Evolutionary conservation across 2,113 vertebrate genomes (phyloP).

Genomic region (Dunckerocampus dactyliophorus): DNA sequence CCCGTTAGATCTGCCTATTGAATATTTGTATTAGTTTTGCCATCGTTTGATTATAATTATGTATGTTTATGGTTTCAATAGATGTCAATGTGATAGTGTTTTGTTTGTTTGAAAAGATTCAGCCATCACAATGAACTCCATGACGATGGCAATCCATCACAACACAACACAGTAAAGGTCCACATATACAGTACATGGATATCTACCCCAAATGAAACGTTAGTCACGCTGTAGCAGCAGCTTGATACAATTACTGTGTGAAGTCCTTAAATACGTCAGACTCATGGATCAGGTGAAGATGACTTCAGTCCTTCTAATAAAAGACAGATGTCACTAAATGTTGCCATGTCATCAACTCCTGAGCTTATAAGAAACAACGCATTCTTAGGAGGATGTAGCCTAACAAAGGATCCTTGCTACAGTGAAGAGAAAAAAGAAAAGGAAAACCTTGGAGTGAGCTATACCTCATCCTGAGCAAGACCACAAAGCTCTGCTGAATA

Average conservation of each 20-base stretch:
- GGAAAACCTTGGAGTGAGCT: slow-evolving; percentile 14
- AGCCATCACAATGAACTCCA: slow-evolving; percentile 13
- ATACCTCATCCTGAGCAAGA: slow-evolving; percentile 20
- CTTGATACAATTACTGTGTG: slow-evolving; percentile 20
- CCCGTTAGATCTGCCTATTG: background rate
- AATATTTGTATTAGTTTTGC: background rate
- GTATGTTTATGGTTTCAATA: slow-evolving; percentile 28
- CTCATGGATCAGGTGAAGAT: slow-evolving; percentile 20
- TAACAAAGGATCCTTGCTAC: slow-evolving; percentile 1
- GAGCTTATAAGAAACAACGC: slow-evolving; percentile 7
- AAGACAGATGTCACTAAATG: slow-evolving; percentile 23
- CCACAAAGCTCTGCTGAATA: slow-evolving; percentile 24
- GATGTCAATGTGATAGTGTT: slow-evolving; percentile 50
- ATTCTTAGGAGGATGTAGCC: background rate
- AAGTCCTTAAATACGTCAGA: slow-evolving; percentile 25
- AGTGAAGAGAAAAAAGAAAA: background rate
- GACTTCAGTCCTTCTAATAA: slow-evolving; percentile 21
- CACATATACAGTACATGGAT: background rate
- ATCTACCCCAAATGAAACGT: slow-evolving; percentile 4
- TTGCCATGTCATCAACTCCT: slow-evolving; percentile 14
- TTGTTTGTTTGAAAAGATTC: background rate
- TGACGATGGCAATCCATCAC: slow-evolving; percentile 15
- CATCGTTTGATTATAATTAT: too few species aligned
- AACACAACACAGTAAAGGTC: background rate
- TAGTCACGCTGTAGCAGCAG: slow-evolving; percentile 7